These are phyloP conservation scores for Melinopterus prodromus DNA, from an alignment of 2,888 invertebrate genomes.

Conservation along the genomic window DNA sequence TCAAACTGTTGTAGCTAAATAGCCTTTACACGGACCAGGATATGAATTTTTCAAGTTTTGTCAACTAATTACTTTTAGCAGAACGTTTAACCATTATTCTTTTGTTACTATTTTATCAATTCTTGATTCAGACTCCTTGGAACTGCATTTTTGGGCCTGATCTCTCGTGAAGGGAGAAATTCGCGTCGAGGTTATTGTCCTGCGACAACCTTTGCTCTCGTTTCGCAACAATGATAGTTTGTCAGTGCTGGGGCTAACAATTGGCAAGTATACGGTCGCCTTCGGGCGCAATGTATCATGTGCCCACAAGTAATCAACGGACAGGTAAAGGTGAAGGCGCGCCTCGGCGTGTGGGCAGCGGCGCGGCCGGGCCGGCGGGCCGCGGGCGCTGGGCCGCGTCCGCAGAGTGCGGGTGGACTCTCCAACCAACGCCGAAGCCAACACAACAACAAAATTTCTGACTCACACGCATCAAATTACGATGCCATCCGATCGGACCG, in stretches of 20 bases:
- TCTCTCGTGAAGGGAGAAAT: neutral
- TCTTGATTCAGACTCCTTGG: no score
- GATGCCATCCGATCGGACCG: neutral
- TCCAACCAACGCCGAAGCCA: neutral
- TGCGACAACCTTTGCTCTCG: slow-evolving; percentile 36
- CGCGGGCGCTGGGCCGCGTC: slow-evolving; percentile 4
- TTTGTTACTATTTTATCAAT: no score
- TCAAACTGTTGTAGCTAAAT: no score
- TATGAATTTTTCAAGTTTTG: no score
- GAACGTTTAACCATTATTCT: no score
- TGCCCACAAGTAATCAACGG: slow-evolving; percentile 45
- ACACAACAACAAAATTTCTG: neutral
- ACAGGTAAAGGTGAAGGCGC: slow-evolving; percentile 47
- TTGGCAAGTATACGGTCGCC: slow-evolving; percentile 43
- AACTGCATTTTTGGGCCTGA: neutral
- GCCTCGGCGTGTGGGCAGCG: slow-evolving; percentile 48
- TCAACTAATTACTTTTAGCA: no score
- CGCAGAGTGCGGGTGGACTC: neutral
- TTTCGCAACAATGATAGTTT: slow-evolving; percentile 32
- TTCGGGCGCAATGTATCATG: slow-evolving; percentile 44
- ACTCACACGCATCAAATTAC: neutral
- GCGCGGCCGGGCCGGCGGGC: neutral
- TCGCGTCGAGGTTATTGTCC: slow-evolving; percentile 9
- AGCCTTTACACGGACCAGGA: no score
- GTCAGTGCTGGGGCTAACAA: slow-evolving; percentile 37